phyloP scores from a whole-genome alignment of 2,888 invertebrate genomes.

The Dryobota labecula region DNA sequence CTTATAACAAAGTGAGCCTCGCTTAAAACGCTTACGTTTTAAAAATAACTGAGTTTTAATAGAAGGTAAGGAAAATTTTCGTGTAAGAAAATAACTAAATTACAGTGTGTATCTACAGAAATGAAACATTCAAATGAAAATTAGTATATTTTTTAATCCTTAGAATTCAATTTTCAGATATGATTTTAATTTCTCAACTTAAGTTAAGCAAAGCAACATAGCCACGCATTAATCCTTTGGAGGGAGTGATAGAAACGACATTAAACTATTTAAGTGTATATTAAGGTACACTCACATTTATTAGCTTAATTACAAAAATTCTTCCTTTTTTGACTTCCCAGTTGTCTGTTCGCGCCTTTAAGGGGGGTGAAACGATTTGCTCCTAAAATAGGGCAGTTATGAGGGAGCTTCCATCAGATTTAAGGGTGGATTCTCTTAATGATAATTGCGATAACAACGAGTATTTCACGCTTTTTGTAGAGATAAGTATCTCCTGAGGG shows the following conservation, averaged over 20 bases:
- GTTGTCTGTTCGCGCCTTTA: slow-evolving; percentile 27
- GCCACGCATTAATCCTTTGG: not conserved
- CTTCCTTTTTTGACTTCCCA: not conserved
- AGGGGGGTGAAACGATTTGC: slow-evolving; percentile 52
- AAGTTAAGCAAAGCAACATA: not conserved
- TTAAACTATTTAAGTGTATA: not conserved
- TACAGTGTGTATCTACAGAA: not conserved
- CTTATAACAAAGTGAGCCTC: slow-evolving; percentile 17
- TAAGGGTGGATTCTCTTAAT: slow-evolving; percentile 58
- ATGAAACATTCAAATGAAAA: not conserved
- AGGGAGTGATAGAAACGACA: not conserved
- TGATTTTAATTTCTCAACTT: not conserved
- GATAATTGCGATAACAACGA: slow-evolving; percentile 61
- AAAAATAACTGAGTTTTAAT: slow-evolving; percentile 11
- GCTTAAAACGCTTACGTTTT: slow-evolving; percentile 12
- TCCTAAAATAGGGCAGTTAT: slow-evolving; percentile 53
- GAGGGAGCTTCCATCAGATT: slow-evolving; percentile 52
- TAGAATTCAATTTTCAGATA: not conserved
- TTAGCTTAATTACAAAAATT: not conserved
- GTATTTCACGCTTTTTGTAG: slow-evolving; percentile 57
- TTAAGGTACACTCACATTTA: not conserved
- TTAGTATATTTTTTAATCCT: not conserved
- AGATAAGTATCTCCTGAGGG: slow-evolving; percentile 47
- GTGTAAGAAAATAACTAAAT: not conserved
- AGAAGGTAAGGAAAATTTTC: not conserved